A percentile compares a stretch with the other conserved stretches of the same genome.
Conservation (phyloP, 1,140 invertebrate genomes). For the Pogonomyrmex californicus region DNA sequence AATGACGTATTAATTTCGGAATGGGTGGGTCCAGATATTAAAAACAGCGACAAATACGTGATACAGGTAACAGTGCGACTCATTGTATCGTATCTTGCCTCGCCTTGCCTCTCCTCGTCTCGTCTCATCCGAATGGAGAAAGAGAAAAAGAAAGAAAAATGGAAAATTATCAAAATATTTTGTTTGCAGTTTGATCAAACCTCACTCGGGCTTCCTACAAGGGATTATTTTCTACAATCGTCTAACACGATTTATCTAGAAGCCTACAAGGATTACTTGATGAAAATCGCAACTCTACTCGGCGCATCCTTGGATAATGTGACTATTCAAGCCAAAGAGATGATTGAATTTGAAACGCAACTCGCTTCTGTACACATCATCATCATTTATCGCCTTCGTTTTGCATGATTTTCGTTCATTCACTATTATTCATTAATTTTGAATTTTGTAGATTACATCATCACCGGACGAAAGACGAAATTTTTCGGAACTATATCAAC, state of each 20-base stretch:
- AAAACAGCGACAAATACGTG: constrained; percentile 94
- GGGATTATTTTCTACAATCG: constrained; percentile 94
- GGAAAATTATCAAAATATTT: neutral
- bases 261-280: constrained; percentile 93
- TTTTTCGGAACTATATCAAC: constrained; percentile 92
- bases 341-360: constrained; percentile 94
- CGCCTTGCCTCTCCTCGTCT: neutral
- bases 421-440: neutral
- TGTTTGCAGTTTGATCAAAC: constrained; percentile 93
- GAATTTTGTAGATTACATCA: constrained; percentile 90
- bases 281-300: constrained; percentile 90
- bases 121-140: neutral
- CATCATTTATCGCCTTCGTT: neutral
- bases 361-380: constrained; percentile 89
- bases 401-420: too few species aligned
- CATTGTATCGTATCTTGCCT: neutral
- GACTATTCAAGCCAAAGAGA: constrained; percentile 89
- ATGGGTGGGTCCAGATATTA: constrained; percentile 96
- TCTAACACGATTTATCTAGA: constrained; percentile 91
- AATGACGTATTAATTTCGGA: constrained; percentile 94
- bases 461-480: constrained; percentile 94
- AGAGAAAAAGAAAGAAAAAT: too few species aligned
- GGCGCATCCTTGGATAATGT: constrained; percentile 89
- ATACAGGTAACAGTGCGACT: constrained; percentile 89
- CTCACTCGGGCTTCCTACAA: constrained; percentile 93